These are phyloP conservation scores for Pangasius larnaudii DNA, from an alignment of 2,797 vertebrate species.

Conservation along the genomic window DNA sequence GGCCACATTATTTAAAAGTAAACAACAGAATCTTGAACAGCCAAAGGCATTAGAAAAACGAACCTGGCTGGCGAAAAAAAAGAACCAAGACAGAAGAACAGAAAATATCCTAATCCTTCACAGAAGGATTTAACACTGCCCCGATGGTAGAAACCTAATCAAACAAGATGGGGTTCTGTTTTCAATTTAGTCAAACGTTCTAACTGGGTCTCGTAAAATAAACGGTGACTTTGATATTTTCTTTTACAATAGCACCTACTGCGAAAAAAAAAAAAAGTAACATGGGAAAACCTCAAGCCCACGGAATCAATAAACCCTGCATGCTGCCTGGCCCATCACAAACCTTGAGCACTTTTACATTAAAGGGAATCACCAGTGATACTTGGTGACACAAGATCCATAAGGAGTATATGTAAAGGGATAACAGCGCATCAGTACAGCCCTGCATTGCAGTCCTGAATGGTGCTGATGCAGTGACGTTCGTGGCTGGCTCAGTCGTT, in stretches of 20 bases:
- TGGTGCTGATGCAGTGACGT: conserved; percentile 51
- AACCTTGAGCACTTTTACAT: conserved; percentile 36
- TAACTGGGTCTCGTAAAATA: conserved; percentile 57
- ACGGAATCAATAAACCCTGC: conserved; percentile 14
- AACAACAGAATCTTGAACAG: conserved; percentile 51
- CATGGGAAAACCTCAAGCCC: conserved; percentile 37
- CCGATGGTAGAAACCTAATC: conserved; percentile 64
- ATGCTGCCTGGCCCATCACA: conserved; percentile 29
- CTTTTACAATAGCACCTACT: conserved; percentile 17
- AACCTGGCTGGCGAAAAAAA: background rate
- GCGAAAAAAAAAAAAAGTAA: conserved; percentile 10
- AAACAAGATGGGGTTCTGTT: conserved; percentile 62
- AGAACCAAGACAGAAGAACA: conserved; percentile 17
- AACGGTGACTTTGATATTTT: conserved; percentile 49
- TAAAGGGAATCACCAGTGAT: conserved; percentile 16
- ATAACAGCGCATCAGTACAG: conserved; percentile 42
- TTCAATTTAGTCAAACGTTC: conserved; percentile 44
- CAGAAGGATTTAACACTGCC: conserved; percentile 74
- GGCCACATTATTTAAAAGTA: conserved; percentile 67
- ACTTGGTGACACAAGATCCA: conserved; percentile 20
- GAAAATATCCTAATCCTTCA: conserved; percentile 75
- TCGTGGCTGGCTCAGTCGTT: conserved; percentile 43
- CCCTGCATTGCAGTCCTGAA: conserved; percentile 15
- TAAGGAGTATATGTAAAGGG: conserved; percentile 41
- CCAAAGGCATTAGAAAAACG: conserved; percentile 43